Evolutionary conservation across 53 echinoderm and acorn worm genomes (phyloP).

Genomic region (Holothuria leucospilota): DNA sequence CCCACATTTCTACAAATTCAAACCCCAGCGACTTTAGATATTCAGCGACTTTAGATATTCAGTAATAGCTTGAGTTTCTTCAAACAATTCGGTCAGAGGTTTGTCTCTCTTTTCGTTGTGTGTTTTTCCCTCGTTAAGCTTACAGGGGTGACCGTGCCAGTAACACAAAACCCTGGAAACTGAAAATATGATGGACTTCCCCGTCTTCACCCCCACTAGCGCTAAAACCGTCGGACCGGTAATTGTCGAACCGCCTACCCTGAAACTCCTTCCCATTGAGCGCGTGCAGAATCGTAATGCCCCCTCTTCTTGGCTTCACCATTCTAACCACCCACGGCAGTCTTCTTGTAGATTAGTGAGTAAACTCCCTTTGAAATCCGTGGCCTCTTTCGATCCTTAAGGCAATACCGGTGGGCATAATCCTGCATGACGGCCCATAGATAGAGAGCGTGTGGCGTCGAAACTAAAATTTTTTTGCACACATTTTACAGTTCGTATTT

Average conservation of each 20-base stretch:
- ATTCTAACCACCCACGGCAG: conserved; percentile 50
- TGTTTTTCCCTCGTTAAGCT: too few relatives aligned
- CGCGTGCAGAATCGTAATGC: conserved; percentile 19
- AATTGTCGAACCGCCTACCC: not conserved
- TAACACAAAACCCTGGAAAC: too few relatives aligned
- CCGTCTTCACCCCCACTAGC: too few relatives aligned
- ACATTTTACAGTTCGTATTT: conserved; percentile 15
- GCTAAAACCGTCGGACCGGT: too few relatives aligned
- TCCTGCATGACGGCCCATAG: conserved; percentile 52
- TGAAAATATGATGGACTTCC: too few relatives aligned
- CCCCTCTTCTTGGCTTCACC: not conserved
- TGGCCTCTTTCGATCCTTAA: not conserved
- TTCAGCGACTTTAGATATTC: conserved; percentile 14
- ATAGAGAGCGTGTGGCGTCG: conserved; percentile 55
- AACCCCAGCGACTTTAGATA: conserved; percentile 30
- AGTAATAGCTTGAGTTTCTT: not conserved
- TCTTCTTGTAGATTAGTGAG: not conserved
- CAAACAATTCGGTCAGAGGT: not conserved
- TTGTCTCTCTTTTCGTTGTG: not conserved
- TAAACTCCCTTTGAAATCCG: not conserved
- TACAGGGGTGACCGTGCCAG: too few relatives aligned
- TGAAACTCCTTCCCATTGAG: conserved; percentile 2
- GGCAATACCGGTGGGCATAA: conserved; percentile 43
- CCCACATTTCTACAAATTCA: conserved; percentile 19
- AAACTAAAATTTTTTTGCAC: conserved; percentile 29